These are phyloP conservation scores for Falco columbarius DNA, from an alignment of 2,797 vertebrate species.

Conservation along the genomic window DNA sequence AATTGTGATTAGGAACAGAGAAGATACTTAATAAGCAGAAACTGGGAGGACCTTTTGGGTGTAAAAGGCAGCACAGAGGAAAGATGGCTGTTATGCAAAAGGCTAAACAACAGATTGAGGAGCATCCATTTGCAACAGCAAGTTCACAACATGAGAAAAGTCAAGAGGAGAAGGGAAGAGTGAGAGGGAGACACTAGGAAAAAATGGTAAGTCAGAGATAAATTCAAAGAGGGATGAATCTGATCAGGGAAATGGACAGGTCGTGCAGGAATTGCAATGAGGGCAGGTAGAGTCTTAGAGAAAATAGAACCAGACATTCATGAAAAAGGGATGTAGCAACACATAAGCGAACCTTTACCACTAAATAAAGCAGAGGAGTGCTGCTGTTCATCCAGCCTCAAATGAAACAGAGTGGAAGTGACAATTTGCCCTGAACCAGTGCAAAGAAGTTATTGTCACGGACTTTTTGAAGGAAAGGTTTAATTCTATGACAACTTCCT, in stretches of 20 bases:
- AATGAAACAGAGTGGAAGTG: not conserved
- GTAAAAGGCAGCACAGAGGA: not conserved
- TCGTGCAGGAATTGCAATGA: not conserved
- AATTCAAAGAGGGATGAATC: not conserved
- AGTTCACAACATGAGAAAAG: not conserved
- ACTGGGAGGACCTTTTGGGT: not conserved
- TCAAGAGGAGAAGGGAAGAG: not conserved
- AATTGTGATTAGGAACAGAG: not conserved
- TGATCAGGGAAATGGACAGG: not conserved
- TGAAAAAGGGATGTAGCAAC: not conserved
- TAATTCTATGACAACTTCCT: not conserved
- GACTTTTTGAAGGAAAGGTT: not conserved
- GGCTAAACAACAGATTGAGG: not conserved
- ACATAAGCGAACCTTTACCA: not conserved
- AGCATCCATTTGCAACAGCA: not conserved
- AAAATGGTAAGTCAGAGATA: not conserved
- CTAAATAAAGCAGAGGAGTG: not conserved
- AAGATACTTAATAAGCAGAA: not conserved
- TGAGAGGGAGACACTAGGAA: not conserved
- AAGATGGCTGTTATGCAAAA: not conserved
- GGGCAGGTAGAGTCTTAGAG: not conserved
- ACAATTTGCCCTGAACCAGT: not conserved
- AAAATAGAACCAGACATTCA: not conserved
- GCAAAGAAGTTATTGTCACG: not conserved
- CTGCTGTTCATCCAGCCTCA: not conserved